These are phyloP conservation scores for Buceros bicornis DNA, from an alignment of 2,797 vertebrate species.

Conservation along the genomic window DNA sequence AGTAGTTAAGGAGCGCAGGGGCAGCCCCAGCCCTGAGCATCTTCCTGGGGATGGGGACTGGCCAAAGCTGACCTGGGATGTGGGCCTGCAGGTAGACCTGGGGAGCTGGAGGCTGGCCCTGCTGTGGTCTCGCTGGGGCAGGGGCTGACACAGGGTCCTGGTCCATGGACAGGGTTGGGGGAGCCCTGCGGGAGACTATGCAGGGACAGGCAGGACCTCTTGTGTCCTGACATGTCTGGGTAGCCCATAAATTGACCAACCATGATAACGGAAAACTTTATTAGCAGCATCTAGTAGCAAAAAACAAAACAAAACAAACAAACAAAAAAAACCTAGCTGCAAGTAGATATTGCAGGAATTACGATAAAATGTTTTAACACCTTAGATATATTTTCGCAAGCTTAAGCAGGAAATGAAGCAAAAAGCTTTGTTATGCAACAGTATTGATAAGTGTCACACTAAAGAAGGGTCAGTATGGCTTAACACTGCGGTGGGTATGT, in stretches of 20 bases:
- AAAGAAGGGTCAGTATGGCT: background rate
- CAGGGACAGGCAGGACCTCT: background rate
- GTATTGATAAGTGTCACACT: background rate
- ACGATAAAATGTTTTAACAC: background rate
- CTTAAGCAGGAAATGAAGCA: background rate
- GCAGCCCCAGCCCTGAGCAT: rapidly evolving
- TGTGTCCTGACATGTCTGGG: background rate
- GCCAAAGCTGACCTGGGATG: rapidly evolving
- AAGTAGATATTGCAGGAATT: background rate
- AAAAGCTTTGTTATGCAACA: background rate
- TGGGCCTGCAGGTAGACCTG: too few relatives aligned
- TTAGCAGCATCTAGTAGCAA: background rate
- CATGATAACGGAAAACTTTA: background rate
- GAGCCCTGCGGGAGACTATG: background rate
- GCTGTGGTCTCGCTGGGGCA: background rate
- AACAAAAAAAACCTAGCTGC: background rate
- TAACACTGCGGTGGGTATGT: background rate
- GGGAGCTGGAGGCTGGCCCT: background rate
- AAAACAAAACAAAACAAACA: too few relatives aligned
- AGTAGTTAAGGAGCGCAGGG: rapidly evolving
- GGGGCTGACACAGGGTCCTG: background rate
- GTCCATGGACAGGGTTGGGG: too few relatives aligned
- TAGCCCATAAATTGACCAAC: background rate
- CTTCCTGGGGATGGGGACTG: rapidly evolving
- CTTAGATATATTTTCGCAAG: background rate